phyloP scores from a whole-genome alignment of 2,113 vertebrate species.

The Aspidoscelis tigris region DNA sequence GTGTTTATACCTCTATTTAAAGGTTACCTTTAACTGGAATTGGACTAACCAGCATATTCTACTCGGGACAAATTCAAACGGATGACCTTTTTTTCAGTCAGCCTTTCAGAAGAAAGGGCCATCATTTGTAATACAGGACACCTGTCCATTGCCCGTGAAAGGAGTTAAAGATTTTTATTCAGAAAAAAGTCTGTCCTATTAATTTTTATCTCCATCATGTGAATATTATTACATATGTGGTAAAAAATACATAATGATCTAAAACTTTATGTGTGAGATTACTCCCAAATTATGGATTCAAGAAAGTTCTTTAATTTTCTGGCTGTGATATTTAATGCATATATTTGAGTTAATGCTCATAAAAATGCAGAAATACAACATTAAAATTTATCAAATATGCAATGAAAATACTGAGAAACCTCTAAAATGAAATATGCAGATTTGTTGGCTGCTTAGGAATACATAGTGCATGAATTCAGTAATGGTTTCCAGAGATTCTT shows the following conservation, averaged over 20 bases:
- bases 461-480: conserved; percentile 4
- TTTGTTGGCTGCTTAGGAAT: background rate
- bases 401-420: conserved; percentile 2
- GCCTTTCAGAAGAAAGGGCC: too few species aligned
- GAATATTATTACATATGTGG: background rate
- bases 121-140: too few species aligned
- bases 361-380: conserved; percentile 6
- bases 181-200: background rate
- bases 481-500: background rate
- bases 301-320: conserved; percentile 6
- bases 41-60: too few species aligned
- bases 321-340: background rate
- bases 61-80: too few species aligned
- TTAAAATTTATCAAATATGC: conserved; percentile 7
- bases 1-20: too few species aligned
- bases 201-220: background rate
- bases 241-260: background rate
- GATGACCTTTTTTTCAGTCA: too few species aligned
- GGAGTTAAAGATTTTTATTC: background rate
- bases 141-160: background rate
- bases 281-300: background rate
- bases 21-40: too few species aligned
- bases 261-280: background rate
- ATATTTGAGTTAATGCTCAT: conserved; percentile 1
- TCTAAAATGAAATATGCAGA: background rate